Base-by-base conservation (phyloP, 2,797 vertebrate species). In the Podargus strigoides region DNA sequence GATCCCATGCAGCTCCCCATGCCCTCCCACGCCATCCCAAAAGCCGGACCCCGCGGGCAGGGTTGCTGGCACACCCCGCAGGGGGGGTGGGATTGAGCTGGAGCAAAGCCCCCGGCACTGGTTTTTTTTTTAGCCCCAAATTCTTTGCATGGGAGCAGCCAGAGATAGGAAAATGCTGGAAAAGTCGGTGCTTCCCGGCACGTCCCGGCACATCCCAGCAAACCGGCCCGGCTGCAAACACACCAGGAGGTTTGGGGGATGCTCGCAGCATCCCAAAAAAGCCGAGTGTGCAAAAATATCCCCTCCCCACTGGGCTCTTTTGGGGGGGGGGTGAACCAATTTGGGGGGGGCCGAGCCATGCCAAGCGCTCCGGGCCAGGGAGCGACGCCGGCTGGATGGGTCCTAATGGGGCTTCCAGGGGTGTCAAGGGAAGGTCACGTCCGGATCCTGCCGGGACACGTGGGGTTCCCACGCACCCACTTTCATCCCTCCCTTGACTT, bases 301-400 rank as follows among this genome's bases (percentile, higher is more conserved):
- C 5, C 7, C 4, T 14, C 27, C 5, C 19, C 9, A 2, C 1
- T 0, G 0, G 24, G 14, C 4, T 9, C 39, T 24, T 64, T 34
- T 1, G n/a, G n/a, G n/a, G n/a, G n/a, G n/a, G n/a, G n/a, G n/a
- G n/a, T n/a, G n/a, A n/a, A n/a, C n/a, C n/a, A n/a, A n/a, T n/a
- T 22, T 63, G 44, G 50, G 36, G 5, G 9, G 6, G 12, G 6
- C 37, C 30, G 27, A 18, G 50, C 49, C 49, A 50, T 58, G 42
- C 50, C 30, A 6, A 5, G 2, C 0, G 1, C 2, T 0, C 7
- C 0, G 0, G 39, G 20, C 26, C 1, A 34, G 34, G 1, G 37
- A 84, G 49, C 0, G 20, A 3, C 3, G 70, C 36, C 1, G 0
- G 20, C 1, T 1, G 64, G 59, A 53, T 0, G 28, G 59, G 62